Conservation (phyloP, 2,113 vertebrate species). For the Dasyurus viverrinus region DNA sequence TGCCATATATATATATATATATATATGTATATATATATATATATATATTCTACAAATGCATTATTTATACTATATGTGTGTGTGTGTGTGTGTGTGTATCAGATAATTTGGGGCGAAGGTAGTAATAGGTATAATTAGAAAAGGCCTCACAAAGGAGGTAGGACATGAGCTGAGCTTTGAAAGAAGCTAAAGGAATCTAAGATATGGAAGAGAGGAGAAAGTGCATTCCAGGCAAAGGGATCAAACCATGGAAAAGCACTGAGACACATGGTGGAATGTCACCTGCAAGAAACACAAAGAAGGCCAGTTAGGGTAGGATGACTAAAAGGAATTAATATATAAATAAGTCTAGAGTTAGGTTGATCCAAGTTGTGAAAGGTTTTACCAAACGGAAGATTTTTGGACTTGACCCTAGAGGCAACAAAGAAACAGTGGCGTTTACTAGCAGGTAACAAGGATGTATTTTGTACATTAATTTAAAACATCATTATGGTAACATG, state of each 20-base stretch:
- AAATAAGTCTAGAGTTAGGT: neutral
- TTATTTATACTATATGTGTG: neutral
- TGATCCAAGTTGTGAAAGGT: neutral
- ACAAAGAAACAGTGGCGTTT: no score
- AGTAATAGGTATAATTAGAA: neutral
- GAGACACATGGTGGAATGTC: neutral
- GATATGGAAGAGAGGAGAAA: neutral
- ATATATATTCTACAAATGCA: no score
- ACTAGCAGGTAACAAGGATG: no score
- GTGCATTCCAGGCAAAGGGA: neutral
- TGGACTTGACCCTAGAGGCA: no score
- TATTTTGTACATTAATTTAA: no score
- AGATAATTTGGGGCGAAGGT: neutral
- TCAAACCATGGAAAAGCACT: neutral
- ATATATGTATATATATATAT: neutral
- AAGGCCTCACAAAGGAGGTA: neutral
- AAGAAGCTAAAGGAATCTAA: neutral
- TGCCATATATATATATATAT: no score
- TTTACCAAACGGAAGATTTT: no score
- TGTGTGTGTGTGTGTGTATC: no score
- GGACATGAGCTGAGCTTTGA: neutral
- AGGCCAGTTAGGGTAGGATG: neutral
- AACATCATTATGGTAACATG: no score
- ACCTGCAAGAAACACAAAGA: neutral
- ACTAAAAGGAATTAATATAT: neutral